These are phyloP conservation scores for Andrena haemorrhoa DNA, from an alignment of 2,888 invertebrate species.

Conservation along the genomic window DNA sequence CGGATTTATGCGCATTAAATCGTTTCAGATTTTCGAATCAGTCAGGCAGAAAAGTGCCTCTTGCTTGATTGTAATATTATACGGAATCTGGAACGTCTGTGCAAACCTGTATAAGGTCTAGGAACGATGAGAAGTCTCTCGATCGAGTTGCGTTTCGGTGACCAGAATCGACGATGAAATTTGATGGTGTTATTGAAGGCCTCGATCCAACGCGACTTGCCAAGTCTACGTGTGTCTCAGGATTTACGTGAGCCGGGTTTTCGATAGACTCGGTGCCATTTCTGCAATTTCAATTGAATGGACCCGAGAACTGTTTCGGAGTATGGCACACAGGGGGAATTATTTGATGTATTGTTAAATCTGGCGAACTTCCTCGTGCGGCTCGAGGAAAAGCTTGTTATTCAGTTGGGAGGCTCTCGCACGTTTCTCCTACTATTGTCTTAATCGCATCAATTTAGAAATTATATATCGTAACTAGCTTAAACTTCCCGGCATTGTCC, in stretches of 20 bases:
- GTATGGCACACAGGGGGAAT: slow-evolving; percentile 10
- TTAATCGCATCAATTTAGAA: too few relatives aligned
- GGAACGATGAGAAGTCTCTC: background rate
- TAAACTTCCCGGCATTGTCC: too few relatives aligned
- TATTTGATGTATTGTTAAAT: slow-evolving; percentile 24
- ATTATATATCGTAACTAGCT: too few relatives aligned
- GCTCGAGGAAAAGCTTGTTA: background rate
- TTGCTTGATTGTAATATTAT: too few relatives aligned
- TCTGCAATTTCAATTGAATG: slow-evolving; percentile 46
- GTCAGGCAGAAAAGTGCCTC: background rate
- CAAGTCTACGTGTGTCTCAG: slow-evolving; percentile 21
- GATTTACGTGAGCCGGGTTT: slow-evolving; percentile 57
- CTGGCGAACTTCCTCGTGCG: background rate
- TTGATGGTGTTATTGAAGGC: slow-evolving; percentile 46
- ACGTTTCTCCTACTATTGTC: background rate
- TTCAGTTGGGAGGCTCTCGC: background rate
- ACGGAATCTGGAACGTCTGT: too few relatives aligned
- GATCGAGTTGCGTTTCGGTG: slow-evolving; percentile 11
- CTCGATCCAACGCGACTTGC: slow-evolving; percentile 50
- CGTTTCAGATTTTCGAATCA: background rate
- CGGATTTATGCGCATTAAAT: slow-evolving; percentile 3
- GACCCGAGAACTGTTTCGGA: slow-evolving; percentile 4
- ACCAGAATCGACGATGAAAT: slow-evolving; percentile 43
- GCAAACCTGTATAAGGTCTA: background rate
- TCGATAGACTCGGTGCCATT: slow-evolving; percentile 45